phyloP scores from a whole-genome alignment of 64 coral and sea anemone species.

The Pachyseris speciosa region DNA sequence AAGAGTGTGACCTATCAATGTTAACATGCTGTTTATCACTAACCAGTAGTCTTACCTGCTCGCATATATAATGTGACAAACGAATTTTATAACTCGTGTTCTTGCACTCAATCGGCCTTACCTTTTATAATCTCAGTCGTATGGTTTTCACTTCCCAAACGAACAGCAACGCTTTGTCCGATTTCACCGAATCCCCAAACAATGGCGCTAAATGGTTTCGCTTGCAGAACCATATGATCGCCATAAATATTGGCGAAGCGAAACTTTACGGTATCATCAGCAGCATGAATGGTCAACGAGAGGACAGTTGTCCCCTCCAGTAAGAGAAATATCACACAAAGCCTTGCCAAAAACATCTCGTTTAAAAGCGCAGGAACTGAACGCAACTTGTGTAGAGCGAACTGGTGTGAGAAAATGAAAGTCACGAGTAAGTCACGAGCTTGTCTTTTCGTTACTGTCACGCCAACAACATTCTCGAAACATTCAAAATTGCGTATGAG shows the following conservation, averaged over 20 bases:
- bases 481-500: too few species aligned
- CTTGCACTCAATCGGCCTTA: too few species aligned
- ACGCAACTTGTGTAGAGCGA: neutral
- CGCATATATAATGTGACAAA: too few species aligned
- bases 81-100: too few species aligned
- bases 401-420: neutral
- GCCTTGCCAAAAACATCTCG: neutral
- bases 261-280: constrained; percentile 21
- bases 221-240: constrained; percentile 95
- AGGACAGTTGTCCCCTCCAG: neutral
- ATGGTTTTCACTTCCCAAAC: constrained; percentile 28
- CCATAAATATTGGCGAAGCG: constrained; percentile 92
- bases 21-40: too few species aligned
- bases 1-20: too few species aligned
- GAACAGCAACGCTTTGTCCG: constrained; percentile 67
- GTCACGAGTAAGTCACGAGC: too few species aligned
- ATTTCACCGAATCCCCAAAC: constrained; percentile 93
- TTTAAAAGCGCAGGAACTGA: too few species aligned
- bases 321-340: neutral
- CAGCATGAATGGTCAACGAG: neutral
- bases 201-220: constrained; percentile 65
- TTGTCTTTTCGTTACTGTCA: too few species aligned
- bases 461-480: too few species aligned
- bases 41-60: too few species aligned
- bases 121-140: constrained; percentile 20